These are phyloP conservation scores for Lasaia peninsularis DNA, from an alignment of 1,140 invertebrate genomes.

Conservation along the genomic window DNA sequence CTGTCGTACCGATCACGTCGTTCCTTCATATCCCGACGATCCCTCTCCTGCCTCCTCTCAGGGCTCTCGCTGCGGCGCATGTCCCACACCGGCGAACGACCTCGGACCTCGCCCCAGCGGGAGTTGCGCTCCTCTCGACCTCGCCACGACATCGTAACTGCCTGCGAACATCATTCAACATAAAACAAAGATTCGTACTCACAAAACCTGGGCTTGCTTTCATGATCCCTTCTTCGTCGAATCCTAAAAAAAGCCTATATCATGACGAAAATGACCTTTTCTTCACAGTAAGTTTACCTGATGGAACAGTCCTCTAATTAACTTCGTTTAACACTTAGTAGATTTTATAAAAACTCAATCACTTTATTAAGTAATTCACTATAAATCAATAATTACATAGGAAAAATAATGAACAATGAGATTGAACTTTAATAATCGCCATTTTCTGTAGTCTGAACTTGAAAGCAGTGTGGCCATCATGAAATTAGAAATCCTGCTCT, in stretches of 20 bases:
- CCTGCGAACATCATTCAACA: slow-evolving; percentile 64
- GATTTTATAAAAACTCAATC: background rate
- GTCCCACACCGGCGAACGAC: slow-evolving; percentile 57
- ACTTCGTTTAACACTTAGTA: background rate
- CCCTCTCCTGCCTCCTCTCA: slow-evolving; percentile 36
- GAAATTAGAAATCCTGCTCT: too few species aligned
- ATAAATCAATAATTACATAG: background rate
- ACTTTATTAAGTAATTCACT: background rate
- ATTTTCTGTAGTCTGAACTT: background rate
- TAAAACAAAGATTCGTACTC: slow-evolving; percentile 43
- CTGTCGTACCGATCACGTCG: slow-evolving; percentile 43
- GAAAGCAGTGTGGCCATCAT: too few species aligned
- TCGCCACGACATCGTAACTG: slow-evolving; percentile 62
- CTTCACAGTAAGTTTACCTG: slow-evolving; percentile 34
- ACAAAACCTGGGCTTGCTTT: slow-evolving; percentile 35
- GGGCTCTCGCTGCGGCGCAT: slow-evolving; percentile 46
- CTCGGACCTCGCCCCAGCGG: slow-evolving; percentile 48
- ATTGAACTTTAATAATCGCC: background rate
- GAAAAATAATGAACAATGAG: background rate
- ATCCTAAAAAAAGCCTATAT: slow-evolving; percentile 21
- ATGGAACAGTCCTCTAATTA: slow-evolving; percentile 4
- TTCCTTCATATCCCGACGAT: slow-evolving; percentile 34
- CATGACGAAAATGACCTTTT: slow-evolving; percentile 6
- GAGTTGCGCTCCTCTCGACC: slow-evolving; percentile 50
- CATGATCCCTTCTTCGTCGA: slow-evolving; percentile 29